A percentile compares a stretch with the other conserved stretches of the same genome.
These are phyloP conservation scores for Craniophora ligustri DNA, from an alignment of 2,888 invertebrate genomes.

Conservation along the genomic window DNA sequence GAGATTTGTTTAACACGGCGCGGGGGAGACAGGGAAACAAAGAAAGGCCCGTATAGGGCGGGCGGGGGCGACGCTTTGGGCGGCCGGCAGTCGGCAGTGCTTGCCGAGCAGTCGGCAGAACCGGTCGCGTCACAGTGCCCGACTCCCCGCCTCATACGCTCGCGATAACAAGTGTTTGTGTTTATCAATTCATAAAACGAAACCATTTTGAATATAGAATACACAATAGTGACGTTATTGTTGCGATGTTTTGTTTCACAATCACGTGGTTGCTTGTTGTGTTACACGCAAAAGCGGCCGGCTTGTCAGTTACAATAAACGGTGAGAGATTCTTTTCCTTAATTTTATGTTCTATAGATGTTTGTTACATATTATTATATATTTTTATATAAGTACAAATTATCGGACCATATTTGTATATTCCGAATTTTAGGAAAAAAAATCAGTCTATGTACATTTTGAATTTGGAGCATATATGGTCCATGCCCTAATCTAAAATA, in stretches of 20 bases:
- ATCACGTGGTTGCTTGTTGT: slow-evolving; percentile 38
- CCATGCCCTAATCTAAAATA: too few relatives aligned
- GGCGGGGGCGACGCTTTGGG: slow-evolving; percentile 73
- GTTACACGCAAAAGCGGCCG: slow-evolving; percentile 49
- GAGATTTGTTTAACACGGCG: slow-evolving; percentile 70
- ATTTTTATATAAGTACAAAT: too few relatives aligned
- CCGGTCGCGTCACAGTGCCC: slow-evolving; percentile 55
- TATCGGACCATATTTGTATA: too few relatives aligned
- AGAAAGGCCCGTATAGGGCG: slow-evolving; percentile 81
- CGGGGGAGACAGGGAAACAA: slow-evolving; percentile 82
- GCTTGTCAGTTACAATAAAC: slow-evolving; percentile 59
- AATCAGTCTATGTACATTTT: too few relatives aligned
- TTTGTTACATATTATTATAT: neutral
- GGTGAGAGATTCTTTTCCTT: slow-evolving; percentile 54
- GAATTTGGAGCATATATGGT: too few relatives aligned
- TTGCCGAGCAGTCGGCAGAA: slow-evolving; percentile 74
- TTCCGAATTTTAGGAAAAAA: too few relatives aligned
- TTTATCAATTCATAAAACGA: slow-evolving; percentile 54
- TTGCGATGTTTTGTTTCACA: slow-evolving; percentile 65
- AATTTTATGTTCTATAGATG: slow-evolving; percentile 14
- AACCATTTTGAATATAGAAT: slow-evolving; percentile 27
- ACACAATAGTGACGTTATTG: slow-evolving; percentile 40
- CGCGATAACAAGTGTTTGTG: slow-evolving; percentile 67
- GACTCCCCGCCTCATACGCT: slow-evolving; percentile 47
- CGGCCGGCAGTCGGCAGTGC: slow-evolving; percentile 77